These are phyloP conservation scores for Plotosus lineatus DNA, from an alignment of 2,113 vertebrate species.

Conservation along the genomic window DNA sequence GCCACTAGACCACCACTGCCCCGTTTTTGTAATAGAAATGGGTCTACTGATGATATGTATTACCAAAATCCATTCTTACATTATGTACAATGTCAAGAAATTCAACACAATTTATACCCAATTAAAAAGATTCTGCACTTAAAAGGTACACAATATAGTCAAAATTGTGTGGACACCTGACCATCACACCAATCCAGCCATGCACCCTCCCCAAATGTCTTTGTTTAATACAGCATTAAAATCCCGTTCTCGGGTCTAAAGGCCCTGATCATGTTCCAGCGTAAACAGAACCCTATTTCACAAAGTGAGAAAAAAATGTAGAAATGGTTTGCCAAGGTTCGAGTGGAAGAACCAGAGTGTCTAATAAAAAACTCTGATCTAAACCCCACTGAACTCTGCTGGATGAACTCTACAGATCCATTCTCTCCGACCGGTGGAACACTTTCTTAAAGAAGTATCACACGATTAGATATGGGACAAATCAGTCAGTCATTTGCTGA, in stretches of 20 bases:
- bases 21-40: too few relatives aligned
- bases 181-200: neutral
- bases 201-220: neutral
- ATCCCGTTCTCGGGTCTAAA: neutral
- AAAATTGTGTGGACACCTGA: neutral
- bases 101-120: neutral
- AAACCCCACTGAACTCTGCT: neutral
- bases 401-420: neutral
- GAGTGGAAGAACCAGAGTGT: neutral
- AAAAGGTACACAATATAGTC: neutral
- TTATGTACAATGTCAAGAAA: neutral
- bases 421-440: too few relatives aligned
- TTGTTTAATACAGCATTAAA: neutral
- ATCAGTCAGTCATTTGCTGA: too few relatives aligned
- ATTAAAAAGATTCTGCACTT: neutral
- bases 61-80: neutral
- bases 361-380: neutral
- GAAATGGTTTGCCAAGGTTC: neutral
- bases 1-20: too few relatives aligned
- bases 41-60: too few relatives aligned
- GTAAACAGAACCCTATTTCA: neutral
- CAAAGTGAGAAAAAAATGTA: neutral
- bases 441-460: too few relatives aligned
- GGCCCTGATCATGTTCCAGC: neutral
- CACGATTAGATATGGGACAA: too few relatives aligned